These are phyloP conservation scores for Watsonalla binaria DNA, from an alignment of 2,888 invertebrate genomes.

Conservation along the genomic window DNA sequence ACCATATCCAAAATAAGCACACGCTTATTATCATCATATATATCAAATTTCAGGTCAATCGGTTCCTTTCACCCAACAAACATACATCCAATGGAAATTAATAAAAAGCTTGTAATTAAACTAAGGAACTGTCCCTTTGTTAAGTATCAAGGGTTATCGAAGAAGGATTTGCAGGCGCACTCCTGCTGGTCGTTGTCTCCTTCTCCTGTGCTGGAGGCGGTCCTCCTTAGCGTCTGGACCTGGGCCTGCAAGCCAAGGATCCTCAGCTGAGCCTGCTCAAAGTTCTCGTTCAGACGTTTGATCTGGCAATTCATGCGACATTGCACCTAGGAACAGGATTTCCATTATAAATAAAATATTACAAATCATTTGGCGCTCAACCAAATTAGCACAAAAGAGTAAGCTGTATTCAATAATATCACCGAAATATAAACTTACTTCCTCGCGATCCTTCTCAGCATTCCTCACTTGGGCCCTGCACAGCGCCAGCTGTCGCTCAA, in stretches of 20 bases:
- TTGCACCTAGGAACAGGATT: conserved; percentile 65
- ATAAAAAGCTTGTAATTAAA: too few species aligned
- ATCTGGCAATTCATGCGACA: conserved; percentile 85
- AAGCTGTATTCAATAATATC: neutral
- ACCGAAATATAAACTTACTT: conserved; percentile 42
- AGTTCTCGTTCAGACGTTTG: conserved; percentile 82
- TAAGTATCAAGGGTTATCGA: conserved; percentile 32
- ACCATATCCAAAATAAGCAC: too few species aligned
- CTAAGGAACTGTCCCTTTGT: too few species aligned
- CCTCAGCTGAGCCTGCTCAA: conserved; percentile 83
- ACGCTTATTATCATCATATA: too few species aligned
- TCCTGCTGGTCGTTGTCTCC: conserved; percentile 48
- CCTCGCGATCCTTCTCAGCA: conserved; percentile 83
- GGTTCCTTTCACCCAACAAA: too few species aligned
- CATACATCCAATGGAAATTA: too few species aligned
- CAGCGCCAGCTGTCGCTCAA: conserved; percentile 82
- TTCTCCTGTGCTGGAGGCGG: conserved; percentile 50
- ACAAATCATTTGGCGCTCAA: too few species aligned
- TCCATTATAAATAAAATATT: neutral
- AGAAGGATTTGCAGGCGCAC: conserved; percentile 59
- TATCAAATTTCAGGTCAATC: too few species aligned
- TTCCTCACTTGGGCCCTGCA: conserved; percentile 81
- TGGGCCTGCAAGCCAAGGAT: conserved; percentile 82
- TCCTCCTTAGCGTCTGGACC: conserved; percentile 79
- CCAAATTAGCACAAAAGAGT: neutral